Evolutionary conservation across 2,888 invertebrate genomes (phyloP).

Genomic region (Zonitis immaculata): DNA sequence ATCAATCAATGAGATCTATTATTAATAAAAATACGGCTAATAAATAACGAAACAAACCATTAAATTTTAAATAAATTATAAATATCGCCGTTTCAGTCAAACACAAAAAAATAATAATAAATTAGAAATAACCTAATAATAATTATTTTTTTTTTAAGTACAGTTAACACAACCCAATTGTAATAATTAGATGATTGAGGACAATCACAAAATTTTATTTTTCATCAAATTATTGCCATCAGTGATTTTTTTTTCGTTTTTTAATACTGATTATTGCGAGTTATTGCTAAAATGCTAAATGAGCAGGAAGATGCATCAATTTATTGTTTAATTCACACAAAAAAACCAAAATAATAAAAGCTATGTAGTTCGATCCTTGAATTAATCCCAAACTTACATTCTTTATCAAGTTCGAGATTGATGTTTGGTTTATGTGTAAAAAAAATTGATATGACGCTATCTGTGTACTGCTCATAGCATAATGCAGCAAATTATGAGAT

Average conservation of each 20-base stretch:
- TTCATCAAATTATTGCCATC: conserved; percentile 17
- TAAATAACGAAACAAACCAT: conserved; percentile 27
- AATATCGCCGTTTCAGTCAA: conserved; percentile 34
- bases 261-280: conserved; percentile 55
- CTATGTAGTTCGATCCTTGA: conserved; percentile 8
- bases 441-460: conserved; percentile 25
- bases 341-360: too few species aligned
- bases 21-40: conserved; percentile 29
- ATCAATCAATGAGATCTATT: conserved; percentile 33
- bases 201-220: conserved; percentile 12
- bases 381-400: conserved; percentile 4
- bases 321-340: too few species aligned
- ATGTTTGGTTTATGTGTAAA: background rate
- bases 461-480: conserved; percentile 36
- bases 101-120: conserved; percentile 27
- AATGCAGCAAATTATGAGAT: conserved; percentile 31
- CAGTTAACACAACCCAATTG: conserved; percentile 34
- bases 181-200: conserved; percentile 3
- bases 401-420: too few species aligned
- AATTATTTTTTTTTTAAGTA: conserved; percentile 31
- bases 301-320: conserved; percentile 40
- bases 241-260: conserved; percentile 2
- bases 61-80: conserved; percentile 4
- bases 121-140: conserved; percentile 29
- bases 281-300: conserved; percentile 52